phyloP scores from a whole-genome alignment of 1,140 invertebrate genomes.

The Nebria ingens region DNA sequence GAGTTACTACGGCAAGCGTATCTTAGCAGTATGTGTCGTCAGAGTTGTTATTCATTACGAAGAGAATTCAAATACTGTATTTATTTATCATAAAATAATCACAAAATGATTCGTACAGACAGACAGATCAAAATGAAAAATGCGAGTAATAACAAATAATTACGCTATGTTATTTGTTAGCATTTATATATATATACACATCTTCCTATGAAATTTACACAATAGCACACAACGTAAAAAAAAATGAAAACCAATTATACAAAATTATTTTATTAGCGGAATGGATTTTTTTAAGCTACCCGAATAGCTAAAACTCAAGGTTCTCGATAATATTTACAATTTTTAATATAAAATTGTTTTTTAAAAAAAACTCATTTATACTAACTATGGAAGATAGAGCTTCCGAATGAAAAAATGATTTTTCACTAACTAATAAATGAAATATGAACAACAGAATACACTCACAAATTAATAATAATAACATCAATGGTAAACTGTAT shows the following conservation, averaged over 20 bases:
- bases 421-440: not conserved
- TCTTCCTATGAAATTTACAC: conserved; percentile 27
- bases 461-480: conserved; percentile 16
- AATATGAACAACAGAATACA: conserved; percentile 11
- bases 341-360: not conserved
- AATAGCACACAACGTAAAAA: conserved; percentile 28
- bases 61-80: conserved; percentile 29
- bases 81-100: conserved; percentile 32
- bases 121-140: conserved; percentile 25
- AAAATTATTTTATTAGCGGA: conserved; percentile 25
- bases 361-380: not conserved
- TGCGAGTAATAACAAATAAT: conserved; percentile 26
- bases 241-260: conserved; percentile 28
- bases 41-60: not conserved
- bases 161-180: conserved; percentile 26
- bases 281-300: conserved; percentile 19
- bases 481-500: conserved; percentile 22
- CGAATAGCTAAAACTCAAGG: not conserved
- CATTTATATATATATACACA: conserved; percentile 33
- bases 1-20: too few relatives aligned
- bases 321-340: not conserved
- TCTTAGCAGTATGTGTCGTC: too few relatives aligned
- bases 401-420: too few relatives aligned
- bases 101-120: conserved; percentile 29
- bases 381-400: not conserved